Evolutionary conservation across 2,797 vertebrate genomes (phyloP), one percentile per base, ranked within the genome.

Genomic region (Macroramphosus scolopax): DNA sequence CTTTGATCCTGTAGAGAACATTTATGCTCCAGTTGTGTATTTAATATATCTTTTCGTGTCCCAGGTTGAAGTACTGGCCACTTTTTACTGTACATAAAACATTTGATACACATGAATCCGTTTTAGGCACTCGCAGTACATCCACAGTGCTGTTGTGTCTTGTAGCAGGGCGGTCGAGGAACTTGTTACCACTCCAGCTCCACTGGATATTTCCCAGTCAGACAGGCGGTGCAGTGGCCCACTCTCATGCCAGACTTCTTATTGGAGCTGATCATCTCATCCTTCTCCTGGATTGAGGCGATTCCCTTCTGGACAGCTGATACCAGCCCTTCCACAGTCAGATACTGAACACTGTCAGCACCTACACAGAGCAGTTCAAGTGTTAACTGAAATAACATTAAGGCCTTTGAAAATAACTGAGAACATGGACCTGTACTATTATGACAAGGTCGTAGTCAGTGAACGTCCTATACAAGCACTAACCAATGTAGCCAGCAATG

Each of bases 161-260:
- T 14, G 22, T n/a, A n/a, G n/a, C n/a, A n/a, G n/a, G n/a, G n/a
- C n/a, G n/a, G 14, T 10, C 3, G 22, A 13, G 10, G 8, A 5
- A n/a, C n/a, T n/a, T 6, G 33, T 90, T 87, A 97, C 97, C 97
- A 99, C 26, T 98, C 93, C 12, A 99, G 80, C 61, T 97, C 92
- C 10, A 99, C 92, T 0, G 97, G 97, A 37, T 99, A 99, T 54
- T 95, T 91, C 60, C 97, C 96, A 1, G 96, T 98, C 44, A 99
- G 92, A 52, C 97, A 99, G 0, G 97, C 97, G 1, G 88, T 98
- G 82, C 97, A 99, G 51, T 99, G 95, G 16, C 95, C 92, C 0
- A 81, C 74, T 71, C 82, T 91, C 26, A 55, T 71, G 10, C 28
- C n/a, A 1, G 57, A n/a, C 0, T 73, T 79, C 34, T 78, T 87